Evolutionary conservation across 37 sponge, comb jelly and placozoan genomes (phyloP), one percentile per base, ranked within the genome.

Genomic region (Chondrilla cf. caribensis): DNA sequence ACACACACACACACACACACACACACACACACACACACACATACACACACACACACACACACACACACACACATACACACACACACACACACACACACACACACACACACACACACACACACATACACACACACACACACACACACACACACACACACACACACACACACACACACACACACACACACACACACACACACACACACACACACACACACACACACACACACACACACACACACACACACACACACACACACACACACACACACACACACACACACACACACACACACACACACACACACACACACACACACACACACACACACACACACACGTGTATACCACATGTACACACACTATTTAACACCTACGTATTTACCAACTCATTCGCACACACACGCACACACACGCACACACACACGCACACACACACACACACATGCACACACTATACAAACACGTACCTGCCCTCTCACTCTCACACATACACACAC

Each of bases 41-140:
- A 38, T 43, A 76, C 77, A 76, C 77, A 76, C 77, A 76, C 51
- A 38, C 77, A 76, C 77, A 76, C 77, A 76, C 77, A 38, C 77
- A 76, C 77, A 44, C 77, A 76, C 77, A 76, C 77, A 38, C 77
- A 76, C 77, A 76, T 43, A 76, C 77, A 76, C 77, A 38, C 77
- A 76, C 77, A 76, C 77, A 76, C 77, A 76, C 77, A 76, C 77
- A 76, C 77, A 76, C 77, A 44, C 77, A 76, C 77, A 76, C 77
- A 76, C 51, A 76, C 77, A 38, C 43, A 76, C 77, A 76, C 77
- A 76, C 47, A 76, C 77, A 38, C 43, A 38, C 77, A 38, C 77
- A 76, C 43, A 76, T 38, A 76, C 47, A 76, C 77, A 76, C 77
- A 76, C 77, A 76, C 77, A 76, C 77, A 76, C 77, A 76, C 77